These are phyloP conservation scores for Venturia canescens DNA, from an alignment of 1,140 invertebrate species.

Conservation along the genomic window DNA sequence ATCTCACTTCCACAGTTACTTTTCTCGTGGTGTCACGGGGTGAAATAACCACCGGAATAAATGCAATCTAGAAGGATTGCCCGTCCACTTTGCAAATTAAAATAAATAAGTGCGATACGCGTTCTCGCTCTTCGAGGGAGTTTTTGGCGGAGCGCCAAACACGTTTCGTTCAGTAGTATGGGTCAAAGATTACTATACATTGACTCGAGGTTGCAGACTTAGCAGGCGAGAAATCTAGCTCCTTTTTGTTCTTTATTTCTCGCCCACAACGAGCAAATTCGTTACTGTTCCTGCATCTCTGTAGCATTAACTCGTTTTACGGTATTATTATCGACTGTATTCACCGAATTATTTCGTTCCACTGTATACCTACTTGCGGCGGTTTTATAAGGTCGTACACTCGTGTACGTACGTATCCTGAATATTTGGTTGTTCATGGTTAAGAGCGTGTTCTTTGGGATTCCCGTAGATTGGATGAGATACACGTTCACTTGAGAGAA, in stretches of 20 bases:
- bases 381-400: constrained; percentile 11
- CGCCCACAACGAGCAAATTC: not conserved
- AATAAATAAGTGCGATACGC: constrained; percentile 57
- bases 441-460: not conserved
- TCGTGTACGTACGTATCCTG: not conserved
- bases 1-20: constrained; percentile 21
- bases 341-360: too few species aligned
- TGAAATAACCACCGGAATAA: constrained; percentile 49
- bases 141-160: constrained; percentile 24
- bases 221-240: constrained; percentile 42
- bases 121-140: constrained; percentile 32
- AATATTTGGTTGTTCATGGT: too few species aligned
- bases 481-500: constrained; percentile 16
- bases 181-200: not conserved
- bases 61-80: constrained; percentile 55
- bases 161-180: not conserved
- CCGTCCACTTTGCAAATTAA: constrained; percentile 58
- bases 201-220: constrained; percentile 5
- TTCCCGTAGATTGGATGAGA: not conserved
- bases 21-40: not conserved
- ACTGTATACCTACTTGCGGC: not conserved
- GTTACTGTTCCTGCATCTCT: not conserved
- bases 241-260: constrained; percentile 23
- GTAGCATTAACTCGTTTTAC: too few species aligned
- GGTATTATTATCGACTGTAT: too few species aligned